A percentile compares a stretch with the other conserved stretches of the same genome.
Conservation (phyloP, 1,140 invertebrate genomes). For the Micrasema minimum region DNA sequence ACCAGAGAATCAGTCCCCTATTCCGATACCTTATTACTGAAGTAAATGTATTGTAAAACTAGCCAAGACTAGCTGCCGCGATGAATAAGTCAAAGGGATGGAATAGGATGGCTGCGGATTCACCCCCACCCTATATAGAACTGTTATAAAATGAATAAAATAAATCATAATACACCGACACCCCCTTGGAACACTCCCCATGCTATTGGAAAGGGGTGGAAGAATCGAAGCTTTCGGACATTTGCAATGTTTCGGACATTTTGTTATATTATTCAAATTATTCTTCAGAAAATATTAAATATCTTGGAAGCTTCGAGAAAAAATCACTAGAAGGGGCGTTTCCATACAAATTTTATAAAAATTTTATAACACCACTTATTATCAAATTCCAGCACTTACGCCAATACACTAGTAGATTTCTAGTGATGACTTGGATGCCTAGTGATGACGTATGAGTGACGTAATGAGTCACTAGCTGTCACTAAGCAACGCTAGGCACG, state of each 20-base stretch:
- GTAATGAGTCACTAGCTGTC: too few species aligned
- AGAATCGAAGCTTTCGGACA: slow-evolving; percentile 31
- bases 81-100: slow-evolving; percentile 5
- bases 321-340: too few species aligned
- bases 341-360: too few species aligned
- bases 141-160: slow-evolving; percentile 46
- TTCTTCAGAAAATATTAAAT: too few species aligned
- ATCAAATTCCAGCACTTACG: too few species aligned
- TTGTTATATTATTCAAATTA: not conserved
- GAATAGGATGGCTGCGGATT: not conserved
- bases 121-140: slow-evolving; percentile 8
- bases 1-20: too few species aligned
- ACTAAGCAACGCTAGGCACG: too few species aligned
- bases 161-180: slow-evolving; percentile 49
- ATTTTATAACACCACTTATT: too few species aligned
- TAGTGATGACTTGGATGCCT: too few species aligned
- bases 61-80: slow-evolving; percentile 37
- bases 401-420: too few species aligned
- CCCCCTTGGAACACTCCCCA: slow-evolving; percentile 20
- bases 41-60: slow-evolving; percentile 52
- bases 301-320: too few species aligned
- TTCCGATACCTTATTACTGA: slow-evolving; percentile 46
- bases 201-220: slow-evolving; percentile 8
- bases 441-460: too few species aligned
- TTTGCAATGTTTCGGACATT: slow-evolving; percentile 19